Conservation (phyloP, 2,888 invertebrate species). For the Eubasilissa splendida region DNA sequence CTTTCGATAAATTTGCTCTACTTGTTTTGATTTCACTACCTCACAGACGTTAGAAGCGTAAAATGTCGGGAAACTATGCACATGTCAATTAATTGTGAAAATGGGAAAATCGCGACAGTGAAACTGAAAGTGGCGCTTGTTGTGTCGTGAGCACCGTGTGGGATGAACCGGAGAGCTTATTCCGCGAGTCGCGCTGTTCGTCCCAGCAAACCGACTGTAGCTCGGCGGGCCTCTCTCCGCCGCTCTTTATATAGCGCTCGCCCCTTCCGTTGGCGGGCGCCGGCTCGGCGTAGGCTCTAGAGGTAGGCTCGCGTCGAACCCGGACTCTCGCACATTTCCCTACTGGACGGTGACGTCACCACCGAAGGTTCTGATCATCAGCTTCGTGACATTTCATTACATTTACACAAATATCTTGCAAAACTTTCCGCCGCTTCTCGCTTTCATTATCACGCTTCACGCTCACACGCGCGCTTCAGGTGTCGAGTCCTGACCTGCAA, state of each 20-base stretch:
- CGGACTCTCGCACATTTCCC: conserved; percentile 7
- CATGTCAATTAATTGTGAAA: not conserved
- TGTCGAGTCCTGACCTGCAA: no score
- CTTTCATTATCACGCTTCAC: no score
- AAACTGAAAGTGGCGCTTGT: conserved; percentile 11
- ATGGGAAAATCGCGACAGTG: conserved; percentile 1
- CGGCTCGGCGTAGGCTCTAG: not conserved
- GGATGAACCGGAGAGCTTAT: conserved; percentile 4
- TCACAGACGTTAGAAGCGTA: conserved; percentile 6
- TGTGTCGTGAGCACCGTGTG: not conserved
- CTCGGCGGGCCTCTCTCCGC: conserved; percentile 47
- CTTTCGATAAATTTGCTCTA: not conserved
- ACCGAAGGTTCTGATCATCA: conserved; percentile 6
- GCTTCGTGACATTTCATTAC: not conserved
- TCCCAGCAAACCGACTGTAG: conserved; percentile 40
- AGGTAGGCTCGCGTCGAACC: not conserved
- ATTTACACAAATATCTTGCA: not conserved
- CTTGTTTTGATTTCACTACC: conserved; percentile 11
- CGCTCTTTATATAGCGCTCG: conserved; percentile 35
- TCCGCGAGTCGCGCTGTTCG: conserved; percentile 29
- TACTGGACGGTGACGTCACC: not conserved
- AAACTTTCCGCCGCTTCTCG: no score
- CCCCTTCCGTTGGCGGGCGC: conserved; percentile 22
- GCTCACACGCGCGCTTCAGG: no score
- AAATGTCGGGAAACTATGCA: not conserved